Evolutionary conservation across 2,113 vertebrate species (phyloP).

Genomic region (Rhabdomys dilectus): DNA sequence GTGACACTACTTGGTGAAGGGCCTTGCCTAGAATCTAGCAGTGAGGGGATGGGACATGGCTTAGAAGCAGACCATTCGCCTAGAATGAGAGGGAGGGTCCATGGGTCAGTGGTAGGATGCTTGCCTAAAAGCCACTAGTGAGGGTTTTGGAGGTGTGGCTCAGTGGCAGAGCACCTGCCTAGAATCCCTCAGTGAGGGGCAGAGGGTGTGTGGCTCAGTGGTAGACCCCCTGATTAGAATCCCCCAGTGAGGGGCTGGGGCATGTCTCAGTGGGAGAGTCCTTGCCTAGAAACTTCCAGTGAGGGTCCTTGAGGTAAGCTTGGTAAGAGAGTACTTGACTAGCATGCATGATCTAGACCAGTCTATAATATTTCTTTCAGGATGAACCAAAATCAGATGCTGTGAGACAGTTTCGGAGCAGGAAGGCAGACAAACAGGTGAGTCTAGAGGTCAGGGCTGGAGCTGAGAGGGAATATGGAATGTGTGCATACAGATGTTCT

Average conservation of each 20-base stretch:
- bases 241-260: background rate
- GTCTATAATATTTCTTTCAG: no score
- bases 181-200: background rate
- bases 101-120: background rate
- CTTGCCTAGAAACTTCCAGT: background rate
- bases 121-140: background rate
- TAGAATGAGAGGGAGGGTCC: background rate
- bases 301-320: background rate
- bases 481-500: background rate
- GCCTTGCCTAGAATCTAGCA: background rate
- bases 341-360: background rate
- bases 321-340: background rate
- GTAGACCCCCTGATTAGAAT: background rate
- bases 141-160: background rate
- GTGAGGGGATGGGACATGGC: background rate
- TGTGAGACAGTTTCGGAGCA: background rate
- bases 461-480: background rate
- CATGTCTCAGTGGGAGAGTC: background rate
- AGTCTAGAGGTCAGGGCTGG: background rate
- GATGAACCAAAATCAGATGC: background rate
- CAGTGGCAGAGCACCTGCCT: background rate
- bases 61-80: background rate
- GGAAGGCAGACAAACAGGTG: background rate
- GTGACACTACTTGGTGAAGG: background rate
- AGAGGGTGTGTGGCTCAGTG: background rate